Evolutionary conservation across 2,888 invertebrate species (phyloP).

Genomic region (Sesamia inferens): DNA sequence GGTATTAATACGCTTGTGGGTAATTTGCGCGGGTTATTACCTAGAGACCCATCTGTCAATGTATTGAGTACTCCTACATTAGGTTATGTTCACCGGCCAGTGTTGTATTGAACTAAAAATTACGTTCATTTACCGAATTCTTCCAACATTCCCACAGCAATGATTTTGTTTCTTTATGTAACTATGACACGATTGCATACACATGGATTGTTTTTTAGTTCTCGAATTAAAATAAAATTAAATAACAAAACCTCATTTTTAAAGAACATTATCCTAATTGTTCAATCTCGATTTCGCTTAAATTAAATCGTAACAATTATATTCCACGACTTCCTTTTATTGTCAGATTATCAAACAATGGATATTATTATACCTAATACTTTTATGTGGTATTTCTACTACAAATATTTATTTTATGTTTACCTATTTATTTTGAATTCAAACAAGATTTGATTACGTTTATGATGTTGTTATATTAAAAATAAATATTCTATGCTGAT

Average conservation of each 20-base stretch:
- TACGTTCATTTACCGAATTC: not conserved
- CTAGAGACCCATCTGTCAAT: constrained; percentile 70
- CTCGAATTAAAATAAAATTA: not conserved
- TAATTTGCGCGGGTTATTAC: constrained; percentile 67
- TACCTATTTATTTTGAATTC: not conserved
- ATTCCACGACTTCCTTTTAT: constrained; percentile 12
- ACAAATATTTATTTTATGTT: not conserved
- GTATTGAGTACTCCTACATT: constrained; percentile 41
- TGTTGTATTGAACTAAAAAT: constrained; percentile 17
- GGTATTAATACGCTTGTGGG: constrained; percentile 64
- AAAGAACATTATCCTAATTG: not conserved
- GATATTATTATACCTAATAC: not conserved
- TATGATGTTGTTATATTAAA: not conserved
- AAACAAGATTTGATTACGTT: not conserved
- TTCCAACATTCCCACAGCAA: not conserved
- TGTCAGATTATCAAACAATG: constrained; percentile 1
- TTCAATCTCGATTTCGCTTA: not conserved
- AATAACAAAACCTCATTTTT: not conserved
- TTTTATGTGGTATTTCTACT: not conserved
- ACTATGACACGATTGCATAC: not conserved
- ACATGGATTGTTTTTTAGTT: not conserved
- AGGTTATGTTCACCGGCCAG: not conserved
- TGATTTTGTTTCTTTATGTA: constrained; percentile 2
- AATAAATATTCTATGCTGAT: not conserved
- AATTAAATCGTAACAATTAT: constrained; percentile 22